Evolutionary conservation across 2,888 invertebrate genomes (phyloP).

Genomic region (Stegana nigrithorax): DNA sequence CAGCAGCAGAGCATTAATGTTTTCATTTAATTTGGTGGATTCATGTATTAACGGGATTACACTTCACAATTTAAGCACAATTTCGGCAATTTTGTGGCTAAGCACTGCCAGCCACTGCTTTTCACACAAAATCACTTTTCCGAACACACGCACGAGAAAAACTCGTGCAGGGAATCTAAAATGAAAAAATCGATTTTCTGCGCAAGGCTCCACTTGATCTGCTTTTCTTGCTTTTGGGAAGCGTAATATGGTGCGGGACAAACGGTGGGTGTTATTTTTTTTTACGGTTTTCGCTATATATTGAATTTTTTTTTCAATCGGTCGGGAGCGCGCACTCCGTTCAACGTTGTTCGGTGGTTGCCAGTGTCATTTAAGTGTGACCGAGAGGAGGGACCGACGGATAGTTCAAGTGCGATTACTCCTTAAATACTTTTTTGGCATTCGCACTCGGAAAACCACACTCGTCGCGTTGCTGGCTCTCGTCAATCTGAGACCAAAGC

Average conservation of each 20-base stretch:
- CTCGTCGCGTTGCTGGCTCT: conserved; percentile 55
- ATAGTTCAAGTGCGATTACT: conserved; percentile 1
- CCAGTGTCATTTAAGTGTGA: not conserved
- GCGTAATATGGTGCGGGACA: conserved; percentile 8
- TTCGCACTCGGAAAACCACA: conserved; percentile 42
- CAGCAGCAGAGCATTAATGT: too few species aligned
- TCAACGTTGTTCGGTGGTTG: conserved; percentile 21
- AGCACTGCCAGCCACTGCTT: not conserved
- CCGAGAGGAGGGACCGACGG: not conserved
- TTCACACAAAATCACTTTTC: not conserved
- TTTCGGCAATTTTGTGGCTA: not conserved
- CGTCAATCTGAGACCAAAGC: conserved; percentile 50
- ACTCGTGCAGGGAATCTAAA: conserved; percentile 43
- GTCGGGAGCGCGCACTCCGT: conserved; percentile 40
- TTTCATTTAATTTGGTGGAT: too few species aligned
- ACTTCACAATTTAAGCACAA: too few species aligned
- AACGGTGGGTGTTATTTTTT: conserved; percentile 50
- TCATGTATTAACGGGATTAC: too few species aligned
- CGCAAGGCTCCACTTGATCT: conserved; percentile 51
- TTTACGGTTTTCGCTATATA: conserved; percentile 36
- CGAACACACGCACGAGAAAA: not conserved
- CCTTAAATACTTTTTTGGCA: conserved; percentile 21
- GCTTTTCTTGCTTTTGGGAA: conserved; percentile 28
- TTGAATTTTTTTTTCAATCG: conserved; percentile 38
- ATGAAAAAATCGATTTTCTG: conserved; percentile 66